These are phyloP conservation scores for Diarsia brunnea DNA, from an alignment of 2,888 invertebrate genomes.

Conservation along the genomic window DNA sequence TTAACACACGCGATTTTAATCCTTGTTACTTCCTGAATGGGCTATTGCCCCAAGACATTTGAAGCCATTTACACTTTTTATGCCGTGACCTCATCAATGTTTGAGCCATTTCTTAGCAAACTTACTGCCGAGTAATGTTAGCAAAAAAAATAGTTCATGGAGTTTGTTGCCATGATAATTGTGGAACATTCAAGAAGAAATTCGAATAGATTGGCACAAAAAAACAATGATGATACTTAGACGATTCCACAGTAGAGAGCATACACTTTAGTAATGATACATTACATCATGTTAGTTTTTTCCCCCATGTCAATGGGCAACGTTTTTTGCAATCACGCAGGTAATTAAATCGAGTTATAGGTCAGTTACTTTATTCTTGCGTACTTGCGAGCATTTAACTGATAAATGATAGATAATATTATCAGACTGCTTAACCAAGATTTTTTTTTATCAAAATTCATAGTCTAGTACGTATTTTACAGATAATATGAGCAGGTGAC, in stretches of 20 bases:
- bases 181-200: slow-evolving; percentile 35
- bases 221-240: slow-evolving; percentile 28
- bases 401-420: slow-evolving; percentile 20
- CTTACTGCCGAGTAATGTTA: slow-evolving; percentile 28
- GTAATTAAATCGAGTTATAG: slow-evolving; percentile 40
- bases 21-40: slow-evolving; percentile 22
- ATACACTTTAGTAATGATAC: slow-evolving; percentile 33
- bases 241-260: slow-evolving; percentile 28
- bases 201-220: slow-evolving; percentile 19
- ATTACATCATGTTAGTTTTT: slow-evolving; percentile 56
- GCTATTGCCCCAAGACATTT: neutral
- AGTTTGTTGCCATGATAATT: slow-evolving; percentile 38
- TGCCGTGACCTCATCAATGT: slow-evolving; percentile 41
- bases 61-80: slow-evolving; percentile 32
- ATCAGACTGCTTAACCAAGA: slow-evolving; percentile 11
- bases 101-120: slow-evolving; percentile 40
- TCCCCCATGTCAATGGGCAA: slow-evolving; percentile 17
- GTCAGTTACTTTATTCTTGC: slow-evolving; percentile 41
- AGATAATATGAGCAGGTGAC: neutral
- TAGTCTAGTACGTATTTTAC: slow-evolving; percentile 3
- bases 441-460: slow-evolving; percentile 7
- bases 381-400: slow-evolving; percentile 15
- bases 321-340: slow-evolving; percentile 30
- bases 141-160: slow-evolving; percentile 41
- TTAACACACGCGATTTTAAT: neutral